Percentiles rank a stretch among this genome's conserved stretches.
These are phyloP conservation scores for Gonioctena quinquepunctata DNA, from an alignment of 1,140 invertebrate genomes.

Conservation along the genomic window DNA sequence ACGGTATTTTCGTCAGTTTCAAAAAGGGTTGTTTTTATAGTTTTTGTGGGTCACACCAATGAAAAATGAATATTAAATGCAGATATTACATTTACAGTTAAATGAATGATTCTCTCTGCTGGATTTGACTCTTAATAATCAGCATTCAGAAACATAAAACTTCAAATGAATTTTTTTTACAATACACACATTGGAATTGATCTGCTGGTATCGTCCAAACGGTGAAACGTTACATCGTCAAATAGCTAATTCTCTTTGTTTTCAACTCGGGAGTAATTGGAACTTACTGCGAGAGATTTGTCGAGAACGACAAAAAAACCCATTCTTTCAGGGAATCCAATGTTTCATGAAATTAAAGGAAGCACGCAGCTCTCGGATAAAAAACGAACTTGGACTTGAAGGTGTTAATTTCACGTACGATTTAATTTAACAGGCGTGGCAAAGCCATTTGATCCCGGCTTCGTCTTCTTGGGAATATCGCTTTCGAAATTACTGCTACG, in stretches of 20 bases:
- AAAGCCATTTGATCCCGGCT: neutral
- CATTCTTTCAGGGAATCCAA: neutral
- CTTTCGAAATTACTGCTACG: neutral
- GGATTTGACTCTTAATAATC: too few relatives aligned
- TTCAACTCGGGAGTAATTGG: neutral
- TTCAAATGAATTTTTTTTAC: too few relatives aligned
- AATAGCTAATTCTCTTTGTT: neutral
- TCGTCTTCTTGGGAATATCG: neutral
- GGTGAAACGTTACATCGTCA: neutral
- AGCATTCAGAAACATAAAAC: too few relatives aligned
- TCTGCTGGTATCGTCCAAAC: too few relatives aligned
- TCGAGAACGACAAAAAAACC: neutral
- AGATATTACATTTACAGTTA: too few relatives aligned
- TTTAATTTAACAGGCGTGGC: conserved; percentile 13
- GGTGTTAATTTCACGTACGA: conserved; percentile 22
- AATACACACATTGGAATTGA: too few relatives aligned
- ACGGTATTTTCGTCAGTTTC: too few relatives aligned
- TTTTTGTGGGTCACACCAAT: too few relatives aligned
- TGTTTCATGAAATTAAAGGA: neutral
- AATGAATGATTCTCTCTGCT: too few relatives aligned
- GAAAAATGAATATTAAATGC: too few relatives aligned
- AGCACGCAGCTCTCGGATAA: neutral
- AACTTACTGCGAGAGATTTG: neutral
- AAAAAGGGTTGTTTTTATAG: too few relatives aligned
- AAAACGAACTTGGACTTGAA: conserved; percentile 16